phyloP scores from a whole-genome alignment of 2,113 vertebrate species.

The Grammomys surdaster region DNA sequence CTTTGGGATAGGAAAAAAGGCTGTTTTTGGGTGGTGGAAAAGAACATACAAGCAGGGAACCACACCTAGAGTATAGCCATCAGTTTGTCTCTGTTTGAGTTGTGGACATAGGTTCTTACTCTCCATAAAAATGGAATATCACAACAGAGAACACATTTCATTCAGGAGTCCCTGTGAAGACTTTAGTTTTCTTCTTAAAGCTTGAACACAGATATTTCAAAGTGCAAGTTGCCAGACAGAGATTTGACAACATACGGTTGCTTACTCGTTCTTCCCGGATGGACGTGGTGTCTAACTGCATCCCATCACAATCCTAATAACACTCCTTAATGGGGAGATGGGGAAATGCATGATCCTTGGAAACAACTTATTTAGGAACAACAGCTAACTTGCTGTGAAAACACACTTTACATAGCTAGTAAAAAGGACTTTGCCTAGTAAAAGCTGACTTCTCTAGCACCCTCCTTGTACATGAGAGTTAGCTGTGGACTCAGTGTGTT shows the following conservation, averaged over 20 bases:
- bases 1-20: neutral
- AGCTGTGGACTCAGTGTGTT: neutral
- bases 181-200: slow-evolving; percentile 1
- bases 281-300: neutral
- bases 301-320: neutral
- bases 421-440: slow-evolving; percentile 18
- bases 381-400: neutral
- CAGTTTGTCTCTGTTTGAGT: neutral
- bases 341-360: neutral
- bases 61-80: neutral
- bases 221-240: neutral
- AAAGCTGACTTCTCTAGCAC: slow-evolving; percentile 17
- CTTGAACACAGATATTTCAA: neutral
- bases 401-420: slow-evolving; percentile 11
- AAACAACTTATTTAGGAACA: slow-evolving; percentile 1
- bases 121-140: neutral
- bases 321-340: neutral
- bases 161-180: neutral
- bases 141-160: neutral
- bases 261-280: neutral
- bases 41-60: neutral
- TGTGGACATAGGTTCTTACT: neutral
- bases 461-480: neutral
- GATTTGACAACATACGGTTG: neutral
- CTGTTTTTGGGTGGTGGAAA: neutral